Percentiles rank a stretch among this genome's conserved stretches.
Conservation (phyloP, 2,113 vertebrate genomes). For the Heterocephalus glaber region DNA sequence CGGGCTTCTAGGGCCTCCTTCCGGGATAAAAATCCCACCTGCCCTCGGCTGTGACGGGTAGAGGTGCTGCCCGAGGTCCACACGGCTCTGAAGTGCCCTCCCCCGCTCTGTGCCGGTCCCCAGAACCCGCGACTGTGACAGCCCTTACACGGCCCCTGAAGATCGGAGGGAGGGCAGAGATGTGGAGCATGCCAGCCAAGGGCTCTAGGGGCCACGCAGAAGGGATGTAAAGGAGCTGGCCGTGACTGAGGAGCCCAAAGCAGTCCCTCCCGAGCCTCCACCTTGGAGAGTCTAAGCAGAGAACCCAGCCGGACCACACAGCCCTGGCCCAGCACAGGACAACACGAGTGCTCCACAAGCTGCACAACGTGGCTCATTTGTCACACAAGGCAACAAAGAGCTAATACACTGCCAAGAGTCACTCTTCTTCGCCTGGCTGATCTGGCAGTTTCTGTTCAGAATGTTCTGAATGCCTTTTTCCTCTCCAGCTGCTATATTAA, state of each 20-base stretch:
- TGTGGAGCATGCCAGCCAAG: not conserved
- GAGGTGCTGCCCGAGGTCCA: not conserved
- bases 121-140: not conserved
- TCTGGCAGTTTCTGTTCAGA: conserved; percentile 48
- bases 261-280: not conserved
- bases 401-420: not conserved
- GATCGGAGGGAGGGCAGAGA: not conserved
- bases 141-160: not conserved
- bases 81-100: not conserved
- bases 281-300: conserved; percentile 40
- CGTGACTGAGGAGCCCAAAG: not conserved
- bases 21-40: not conserved
- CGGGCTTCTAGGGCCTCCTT: not conserved
- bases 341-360: not conserved
- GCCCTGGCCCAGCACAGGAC: not conserved
- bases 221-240: not conserved
- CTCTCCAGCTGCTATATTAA: not conserved
- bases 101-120: not conserved
- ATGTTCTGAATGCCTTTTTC: conserved; percentile 30
- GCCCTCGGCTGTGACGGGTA: not conserved
- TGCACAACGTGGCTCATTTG: not conserved
- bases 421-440: conserved; percentile 33
- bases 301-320: not conserved
- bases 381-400: conserved; percentile 42
- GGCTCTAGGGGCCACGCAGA: not conserved